Percentiles rank a stretch among this genome's conserved stretches.
Evolutionary conservation across 2,113 vertebrate genomes (phyloP).

Genomic region (Otis tarda): DNA sequence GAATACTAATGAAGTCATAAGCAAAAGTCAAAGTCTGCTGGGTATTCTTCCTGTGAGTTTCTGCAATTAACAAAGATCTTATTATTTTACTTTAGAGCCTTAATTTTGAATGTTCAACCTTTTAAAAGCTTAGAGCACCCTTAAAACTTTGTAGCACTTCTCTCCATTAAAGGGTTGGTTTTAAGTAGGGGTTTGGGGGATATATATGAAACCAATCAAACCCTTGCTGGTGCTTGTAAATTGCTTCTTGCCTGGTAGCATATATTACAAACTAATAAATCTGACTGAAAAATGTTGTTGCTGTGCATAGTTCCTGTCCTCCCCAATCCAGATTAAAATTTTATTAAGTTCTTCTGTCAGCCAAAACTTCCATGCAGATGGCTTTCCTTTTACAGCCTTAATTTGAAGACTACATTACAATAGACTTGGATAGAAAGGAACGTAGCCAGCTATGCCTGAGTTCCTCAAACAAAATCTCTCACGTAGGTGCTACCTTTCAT

Average conservation of each 20-base stretch:
- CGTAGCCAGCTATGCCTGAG: not conserved
- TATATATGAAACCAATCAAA: not conserved
- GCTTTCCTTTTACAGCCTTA: not conserved
- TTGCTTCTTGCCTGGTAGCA: not conserved
- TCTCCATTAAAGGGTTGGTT: not conserved
- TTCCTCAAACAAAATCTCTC: not conserved
- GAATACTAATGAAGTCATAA: not conserved
- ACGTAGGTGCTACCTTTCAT: not conserved
- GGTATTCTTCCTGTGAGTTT: not conserved
- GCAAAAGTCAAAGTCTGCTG: not conserved
- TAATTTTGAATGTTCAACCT: not conserved
- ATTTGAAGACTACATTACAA: not conserved
- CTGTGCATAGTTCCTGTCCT: not conserved
- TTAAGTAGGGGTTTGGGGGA: not conserved
- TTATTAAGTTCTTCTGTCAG: not conserved
- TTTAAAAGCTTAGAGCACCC: not conserved
- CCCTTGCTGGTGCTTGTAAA: not conserved
- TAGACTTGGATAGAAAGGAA: not conserved
- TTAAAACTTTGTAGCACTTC: not conserved
- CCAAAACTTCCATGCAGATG: not conserved
- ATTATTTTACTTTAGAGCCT: slow-evolving; percentile 19
- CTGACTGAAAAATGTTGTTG: not conserved
- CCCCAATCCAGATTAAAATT: not conserved
- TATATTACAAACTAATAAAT: slow-evolving; percentile 45
- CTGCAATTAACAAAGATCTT: not conserved